phyloP scores from a whole-genome alignment of 2,797 vertebrate genomes.

The Tangara arthus region DNA sequence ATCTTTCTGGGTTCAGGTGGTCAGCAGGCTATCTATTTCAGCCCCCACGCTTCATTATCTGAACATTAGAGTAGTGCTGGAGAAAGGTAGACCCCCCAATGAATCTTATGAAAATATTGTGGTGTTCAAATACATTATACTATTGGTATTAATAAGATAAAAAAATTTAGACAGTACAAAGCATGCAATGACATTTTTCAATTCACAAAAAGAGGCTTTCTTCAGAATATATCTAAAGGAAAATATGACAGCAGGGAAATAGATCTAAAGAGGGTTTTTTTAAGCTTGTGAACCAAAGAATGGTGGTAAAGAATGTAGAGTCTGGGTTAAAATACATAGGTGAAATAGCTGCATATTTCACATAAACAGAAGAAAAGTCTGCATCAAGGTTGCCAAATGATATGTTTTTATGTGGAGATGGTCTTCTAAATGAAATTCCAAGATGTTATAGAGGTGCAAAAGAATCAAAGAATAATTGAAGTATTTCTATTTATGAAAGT shows the following conservation, averaged over 20 bases:
- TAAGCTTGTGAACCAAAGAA: conserved; percentile 38
- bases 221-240: conserved; percentile 38
- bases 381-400: neutral
- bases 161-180: conserved; percentile 69
- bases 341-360: neutral
- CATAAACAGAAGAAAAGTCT: conserved; percentile 13
- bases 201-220: conserved; percentile 55
- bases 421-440: neutral
- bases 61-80: conserved; percentile 62
- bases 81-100: conserved; percentile 64
- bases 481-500: conserved; percentile 9
- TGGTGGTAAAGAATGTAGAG: conserved; percentile 3
- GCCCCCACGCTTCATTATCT: conserved; percentile 57
- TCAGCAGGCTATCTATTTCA: conserved; percentile 72
- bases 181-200: conserved; percentile 62
- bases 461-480: neutral
- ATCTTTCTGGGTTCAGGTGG: conserved; percentile 70
- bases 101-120: conserved; percentile 72
- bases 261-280: conserved; percentile 47
- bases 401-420: neutral
- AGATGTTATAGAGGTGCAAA: neutral
- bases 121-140: conserved; percentile 47
- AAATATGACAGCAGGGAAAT: conserved; percentile 63
- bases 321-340: neutral
- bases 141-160: conserved; percentile 70